Percentiles rank a stretch among this genome's conserved stretches.
These are phyloP conservation scores for Nansenia antarctica DNA, from an alignment of 2,113 vertebrate genomes.

Conservation along the genomic window DNA sequence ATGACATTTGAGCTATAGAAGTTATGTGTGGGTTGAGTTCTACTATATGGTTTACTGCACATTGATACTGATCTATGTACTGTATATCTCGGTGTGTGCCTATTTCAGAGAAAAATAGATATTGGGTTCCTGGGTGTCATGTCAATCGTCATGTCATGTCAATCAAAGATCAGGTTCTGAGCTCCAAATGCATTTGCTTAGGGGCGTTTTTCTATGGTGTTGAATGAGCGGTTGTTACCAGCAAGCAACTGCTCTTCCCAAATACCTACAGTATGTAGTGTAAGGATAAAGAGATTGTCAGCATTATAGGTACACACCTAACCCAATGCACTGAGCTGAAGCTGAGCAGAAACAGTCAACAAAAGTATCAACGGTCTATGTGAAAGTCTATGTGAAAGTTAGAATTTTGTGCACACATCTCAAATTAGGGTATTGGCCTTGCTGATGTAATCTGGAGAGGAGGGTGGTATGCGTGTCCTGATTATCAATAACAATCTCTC, in stretches of 20 bases:
- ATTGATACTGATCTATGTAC: constrained; percentile 6
- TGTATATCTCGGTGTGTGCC: no score
- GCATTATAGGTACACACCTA: no score
- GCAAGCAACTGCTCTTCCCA: constrained; percentile 1
- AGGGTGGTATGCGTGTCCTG: not conserved
- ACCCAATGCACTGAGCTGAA: no score
- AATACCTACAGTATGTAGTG: not conserved
- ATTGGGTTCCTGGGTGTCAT: no score
- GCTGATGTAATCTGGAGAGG: not conserved
- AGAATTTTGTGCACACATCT: not conserved
- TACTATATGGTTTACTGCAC: constrained; percentile 28
- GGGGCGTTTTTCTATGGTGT: constrained; percentile 27
- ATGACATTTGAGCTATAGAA: not conserved
- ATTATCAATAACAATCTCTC: not conserved
- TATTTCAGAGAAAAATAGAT: no score
- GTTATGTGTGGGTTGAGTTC: not conserved
- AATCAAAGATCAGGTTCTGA: no score
- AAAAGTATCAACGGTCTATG: no score
- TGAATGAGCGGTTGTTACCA: not conserved
- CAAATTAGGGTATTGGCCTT: not conserved
- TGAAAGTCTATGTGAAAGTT: no score
- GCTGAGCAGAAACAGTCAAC: no score
- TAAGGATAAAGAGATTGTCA: no score
- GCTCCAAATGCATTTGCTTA: not conserved
- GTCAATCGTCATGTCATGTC: no score